Percentiles rank a stretch among this genome's conserved stretches.
phyloP scores from a whole-genome alignment of 1,140 invertebrate species.

The Drosophila carrolli region DNA sequence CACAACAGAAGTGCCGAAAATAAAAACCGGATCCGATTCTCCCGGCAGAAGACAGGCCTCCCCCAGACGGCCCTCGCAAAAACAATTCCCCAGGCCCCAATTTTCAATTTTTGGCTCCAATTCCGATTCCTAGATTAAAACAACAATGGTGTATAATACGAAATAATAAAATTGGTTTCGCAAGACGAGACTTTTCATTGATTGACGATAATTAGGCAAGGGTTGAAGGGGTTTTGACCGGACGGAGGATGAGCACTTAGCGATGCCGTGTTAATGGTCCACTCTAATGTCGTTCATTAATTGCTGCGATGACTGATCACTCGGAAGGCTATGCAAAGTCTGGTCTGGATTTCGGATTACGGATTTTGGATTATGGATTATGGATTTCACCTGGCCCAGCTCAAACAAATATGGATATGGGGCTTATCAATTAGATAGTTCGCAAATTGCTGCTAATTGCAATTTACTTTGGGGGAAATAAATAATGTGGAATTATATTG shows the following conservation, averaged over 20 bases:
- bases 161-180: conserved; percentile 15
- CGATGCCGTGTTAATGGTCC: conserved; percentile 60
- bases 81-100: neutral
- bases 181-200: conserved; percentile 57
- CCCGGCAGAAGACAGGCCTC: conserved; percentile 38
- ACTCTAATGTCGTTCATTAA: conserved; percentile 71
- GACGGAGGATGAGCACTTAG: conserved; percentile 50
- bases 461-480: conserved; percentile 58
- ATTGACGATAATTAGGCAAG: conserved; percentile 68
- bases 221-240: conserved; percentile 46
- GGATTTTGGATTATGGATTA: neutral
- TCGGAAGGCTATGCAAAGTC: conserved; percentile 68
- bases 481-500: conserved; percentile 36
- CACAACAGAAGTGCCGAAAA: conserved; percentile 32
- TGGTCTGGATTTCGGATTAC: conserved; percentile 16
- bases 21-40: conserved; percentile 41
- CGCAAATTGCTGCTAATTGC: conserved; percentile 70
- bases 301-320: conserved; percentile 44
- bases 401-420: conserved; percentile 34
- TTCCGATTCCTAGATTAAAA: conserved; percentile 11
- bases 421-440: conserved; percentile 67
- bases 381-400: conserved; percentile 50
- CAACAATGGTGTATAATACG: neutral
- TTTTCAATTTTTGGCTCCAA: neutral
- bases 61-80: conserved; percentile 20